Evolutionary conservation across 2,797 vertebrate genomes (phyloP).

Genomic region (Psittacula derbiana): DNA sequence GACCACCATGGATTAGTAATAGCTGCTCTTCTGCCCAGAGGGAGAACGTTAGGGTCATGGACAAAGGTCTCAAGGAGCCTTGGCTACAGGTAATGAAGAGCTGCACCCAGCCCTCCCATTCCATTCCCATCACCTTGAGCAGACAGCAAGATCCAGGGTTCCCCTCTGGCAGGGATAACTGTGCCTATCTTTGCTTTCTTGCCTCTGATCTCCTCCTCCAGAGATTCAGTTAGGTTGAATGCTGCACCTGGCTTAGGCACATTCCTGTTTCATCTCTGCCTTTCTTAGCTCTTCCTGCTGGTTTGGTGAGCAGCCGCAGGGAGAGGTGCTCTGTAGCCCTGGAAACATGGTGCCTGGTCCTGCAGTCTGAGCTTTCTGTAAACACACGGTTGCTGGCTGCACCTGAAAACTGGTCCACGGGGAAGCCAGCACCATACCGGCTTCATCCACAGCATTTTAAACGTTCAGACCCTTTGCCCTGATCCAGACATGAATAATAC

Average conservation of each 20-base stretch:
- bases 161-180: background rate
- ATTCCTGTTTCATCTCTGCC: background rate
- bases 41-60: background rate
- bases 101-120: background rate
- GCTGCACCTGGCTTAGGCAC: background rate
- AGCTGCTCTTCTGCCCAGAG: background rate
- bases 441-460: background rate
- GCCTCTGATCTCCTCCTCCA: background rate
- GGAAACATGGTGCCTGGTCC: background rate
- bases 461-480: background rate
- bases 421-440: fast-evolving
- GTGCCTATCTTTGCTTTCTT: fast-evolving
- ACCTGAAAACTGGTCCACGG: background rate
- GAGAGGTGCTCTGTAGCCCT: slow-evolving; percentile 22
- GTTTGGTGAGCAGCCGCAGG: background rate
- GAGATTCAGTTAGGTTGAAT: background rate
- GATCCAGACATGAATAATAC: background rate
- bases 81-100: background rate
- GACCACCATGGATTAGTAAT: background rate
- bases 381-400: background rate
- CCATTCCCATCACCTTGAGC: background rate
- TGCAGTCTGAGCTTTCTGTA: background rate
- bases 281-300: background rate
- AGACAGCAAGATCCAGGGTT: background rate
- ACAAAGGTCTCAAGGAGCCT: background rate